A percentile compares a stretch with the other conserved stretches of the same genome.
Conservation (phyloP, 2,113 vertebrate species). For the Phrynosoma platyrhinos region DNA sequence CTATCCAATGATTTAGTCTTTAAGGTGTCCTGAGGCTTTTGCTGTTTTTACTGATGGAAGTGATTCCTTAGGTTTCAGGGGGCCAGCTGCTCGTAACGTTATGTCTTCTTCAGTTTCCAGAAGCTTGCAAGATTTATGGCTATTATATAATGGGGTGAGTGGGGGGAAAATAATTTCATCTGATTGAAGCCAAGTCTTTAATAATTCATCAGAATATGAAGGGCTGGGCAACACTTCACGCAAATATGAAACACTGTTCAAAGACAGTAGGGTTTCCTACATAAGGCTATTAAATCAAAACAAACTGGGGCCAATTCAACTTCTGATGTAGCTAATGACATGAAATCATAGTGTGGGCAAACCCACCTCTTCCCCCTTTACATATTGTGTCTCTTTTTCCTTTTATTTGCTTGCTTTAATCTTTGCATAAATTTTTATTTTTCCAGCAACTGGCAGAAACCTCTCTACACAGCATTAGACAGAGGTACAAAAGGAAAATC, state of each 20-base stretch:
- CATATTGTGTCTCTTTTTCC: background rate
- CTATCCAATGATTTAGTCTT: background rate
- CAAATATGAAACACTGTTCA: constrained; percentile 21
- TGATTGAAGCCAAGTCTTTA: background rate
- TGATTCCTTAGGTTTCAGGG: background rate
- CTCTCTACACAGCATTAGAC: background rate
- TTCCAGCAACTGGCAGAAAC: constrained; percentile 2
- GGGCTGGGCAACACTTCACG: constrained; percentile 21
- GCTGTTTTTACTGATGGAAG: background rate
- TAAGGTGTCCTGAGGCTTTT: background rate
- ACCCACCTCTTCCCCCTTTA: background rate
- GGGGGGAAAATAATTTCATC: background rate
- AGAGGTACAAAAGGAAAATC: constrained; percentile 40
- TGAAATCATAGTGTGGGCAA: constrained; percentile 35
- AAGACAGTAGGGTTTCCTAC: constrained; percentile 18
- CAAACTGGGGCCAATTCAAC: background rate
- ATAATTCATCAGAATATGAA: constrained; percentile 27
- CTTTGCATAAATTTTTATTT: constrained; percentile 44
- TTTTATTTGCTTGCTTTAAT: constrained; percentile 55
- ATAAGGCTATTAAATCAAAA: constrained; percentile 9
- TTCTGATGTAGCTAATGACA: constrained; percentile 44
- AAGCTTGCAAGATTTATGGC: constrained; percentile 1
- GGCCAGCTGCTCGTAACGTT: background rate
- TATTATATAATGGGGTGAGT: constrained; percentile 41
- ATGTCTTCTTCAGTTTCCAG: background rate